Evolutionary conservation across 2,888 invertebrate genomes (phyloP).

Genomic region (Apamea anceps): DNA sequence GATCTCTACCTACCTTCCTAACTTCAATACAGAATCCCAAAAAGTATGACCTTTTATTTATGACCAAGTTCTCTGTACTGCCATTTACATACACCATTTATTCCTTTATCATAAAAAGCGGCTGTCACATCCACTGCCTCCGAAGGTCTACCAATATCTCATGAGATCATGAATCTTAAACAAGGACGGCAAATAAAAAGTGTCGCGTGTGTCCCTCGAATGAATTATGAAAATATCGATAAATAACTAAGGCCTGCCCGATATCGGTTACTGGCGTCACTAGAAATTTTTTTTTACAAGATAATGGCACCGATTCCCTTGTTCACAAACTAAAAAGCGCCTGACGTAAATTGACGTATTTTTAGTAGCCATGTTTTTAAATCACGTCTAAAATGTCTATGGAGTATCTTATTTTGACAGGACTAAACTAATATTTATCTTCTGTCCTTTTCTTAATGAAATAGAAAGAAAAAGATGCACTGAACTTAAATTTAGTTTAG

Average conservation of each 20-base stretch:
- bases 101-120: constrained; percentile 66
- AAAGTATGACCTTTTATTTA: constrained; percentile 26
- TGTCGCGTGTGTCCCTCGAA: constrained; percentile 76
- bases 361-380: no score
- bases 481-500: no score
- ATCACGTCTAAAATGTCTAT: no score
- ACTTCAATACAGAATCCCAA: not conserved
- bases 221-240: constrained; percentile 88
- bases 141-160: constrained; percentile 79
- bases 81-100: constrained; percentile 63
- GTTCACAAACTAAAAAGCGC: no score
- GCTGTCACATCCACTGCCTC: constrained; percentile 67
- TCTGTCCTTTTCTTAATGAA: no score
- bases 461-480: no score
- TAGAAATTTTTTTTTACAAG: not conserved
- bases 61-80: constrained; percentile 9
- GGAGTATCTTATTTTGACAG: no score
- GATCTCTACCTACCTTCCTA: not conserved
- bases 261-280: constrained; percentile 42
- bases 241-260: constrained; percentile 80
- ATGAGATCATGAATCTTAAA: constrained; percentile 88
- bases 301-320: not conserved
- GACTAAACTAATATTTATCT: no score
- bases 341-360: no score
- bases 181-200: constrained; percentile 84